phyloP scores from a whole-genome alignment of 1,140 invertebrate genomes.

The Cryptotermes secundus region DNA sequence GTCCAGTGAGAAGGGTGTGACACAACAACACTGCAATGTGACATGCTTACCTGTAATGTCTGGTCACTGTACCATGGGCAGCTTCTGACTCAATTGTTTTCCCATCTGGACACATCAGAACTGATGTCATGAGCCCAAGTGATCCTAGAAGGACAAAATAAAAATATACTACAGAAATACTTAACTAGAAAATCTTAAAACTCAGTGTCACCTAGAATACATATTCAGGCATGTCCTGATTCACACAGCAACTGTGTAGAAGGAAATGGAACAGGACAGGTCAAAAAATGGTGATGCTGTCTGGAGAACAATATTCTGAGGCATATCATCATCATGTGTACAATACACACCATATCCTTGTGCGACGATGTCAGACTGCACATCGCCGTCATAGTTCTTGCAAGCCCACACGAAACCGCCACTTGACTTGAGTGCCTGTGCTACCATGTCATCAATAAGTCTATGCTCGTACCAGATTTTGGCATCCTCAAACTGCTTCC shows the following conservation, averaged over 20 bases:
- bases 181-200: no score
- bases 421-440: conserved; percentile 80
- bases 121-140: conserved; percentile 89
- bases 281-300: no score
- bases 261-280: no score
- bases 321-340: no score
- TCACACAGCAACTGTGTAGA: no score
- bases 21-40: no score
- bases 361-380: conserved; percentile 86
- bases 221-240: no score
- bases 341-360: conserved; percentile 67
- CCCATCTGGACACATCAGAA: conserved; percentile 88
- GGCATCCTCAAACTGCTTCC: conserved; percentile 69
- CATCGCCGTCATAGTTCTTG: conserved; percentile 92
- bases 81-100: conserved; percentile 89
- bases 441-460: conserved; percentile 93
- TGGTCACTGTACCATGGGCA: conserved; percentile 88
- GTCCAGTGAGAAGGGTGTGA: no score
- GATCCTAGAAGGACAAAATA: conserved; percentile 58
- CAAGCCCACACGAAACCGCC: conserved; percentile 92
- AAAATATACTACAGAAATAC: background rate
- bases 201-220: no score
- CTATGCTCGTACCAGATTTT: conserved; percentile 91
- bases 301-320: no score
- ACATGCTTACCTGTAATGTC: conserved; percentile 72